These are phyloP conservation scores for Epinephelus cyanopodus DNA, from an alignment of 2,113 vertebrate genomes.

Conservation along the genomic window DNA sequence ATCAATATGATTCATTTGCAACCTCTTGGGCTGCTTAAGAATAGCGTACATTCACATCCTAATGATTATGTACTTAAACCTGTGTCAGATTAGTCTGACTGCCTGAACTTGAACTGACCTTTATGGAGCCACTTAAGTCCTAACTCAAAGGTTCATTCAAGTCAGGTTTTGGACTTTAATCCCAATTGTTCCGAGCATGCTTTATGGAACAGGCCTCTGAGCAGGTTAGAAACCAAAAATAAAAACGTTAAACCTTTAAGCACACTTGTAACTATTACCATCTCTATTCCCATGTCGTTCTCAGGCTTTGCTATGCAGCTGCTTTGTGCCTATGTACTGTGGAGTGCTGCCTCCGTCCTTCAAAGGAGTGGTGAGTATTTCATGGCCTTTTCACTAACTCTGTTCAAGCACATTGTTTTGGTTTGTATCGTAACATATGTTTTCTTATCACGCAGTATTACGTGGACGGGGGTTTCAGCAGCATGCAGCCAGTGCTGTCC, in stretches of 20 bases:
- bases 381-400: background rate
- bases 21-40: too few relatives aligned
- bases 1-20: too few relatives aligned
- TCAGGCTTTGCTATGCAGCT: conserved; percentile 93
- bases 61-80: too few relatives aligned
- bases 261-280: background rate
- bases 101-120: too few relatives aligned
- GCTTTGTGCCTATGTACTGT: conserved; percentile 91
- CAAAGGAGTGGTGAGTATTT: conserved; percentile 78
- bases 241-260: background rate
- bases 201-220: background rate
- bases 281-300: conserved; percentile 9
- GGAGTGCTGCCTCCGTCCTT: conserved; percentile 88
- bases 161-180: too few relatives aligned
- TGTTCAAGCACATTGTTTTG: background rate
- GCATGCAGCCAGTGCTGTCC: conserved; percentile 86
- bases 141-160: too few relatives aligned
- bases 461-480: conserved; percentile 90
- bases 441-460: conserved; percentile 84
- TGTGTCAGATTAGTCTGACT: too few relatives aligned
- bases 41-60: too few relatives aligned
- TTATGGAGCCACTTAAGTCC: too few relatives aligned
- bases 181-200: too few relatives aligned
- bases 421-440: background rate
- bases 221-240: background rate